phyloP scores from a whole-genome alignment of 2,888 invertebrate genomes.

The Lordiphosa fenestrarum region DNA sequence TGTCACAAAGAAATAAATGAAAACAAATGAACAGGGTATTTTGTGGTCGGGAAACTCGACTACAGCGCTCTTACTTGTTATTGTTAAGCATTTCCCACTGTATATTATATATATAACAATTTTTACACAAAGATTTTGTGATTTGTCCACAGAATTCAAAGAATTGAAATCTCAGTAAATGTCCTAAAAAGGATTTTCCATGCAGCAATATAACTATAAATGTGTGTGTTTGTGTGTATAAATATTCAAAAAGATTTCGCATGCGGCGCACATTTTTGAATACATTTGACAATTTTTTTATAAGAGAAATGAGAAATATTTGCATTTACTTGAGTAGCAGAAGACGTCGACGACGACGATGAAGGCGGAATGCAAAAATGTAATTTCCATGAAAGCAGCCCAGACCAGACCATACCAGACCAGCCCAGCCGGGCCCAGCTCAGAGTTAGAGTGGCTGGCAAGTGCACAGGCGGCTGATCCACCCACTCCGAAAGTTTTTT shows the following conservation, averaged over 20 bases:
- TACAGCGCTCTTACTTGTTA: too few species aligned
- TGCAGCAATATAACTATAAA: not conserved
- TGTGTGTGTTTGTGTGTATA: conserved; percentile 34
- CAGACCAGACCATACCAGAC: conserved; percentile 8
- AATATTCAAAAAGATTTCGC: conserved; percentile 74
- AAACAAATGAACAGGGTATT: too few species aligned
- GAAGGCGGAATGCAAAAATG: conserved; percentile 68
- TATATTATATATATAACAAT: too few species aligned
- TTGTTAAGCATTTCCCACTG: too few species aligned
- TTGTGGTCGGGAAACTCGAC: too few species aligned
- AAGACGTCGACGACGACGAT: conserved; percentile 17
- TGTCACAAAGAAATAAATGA: too few species aligned
- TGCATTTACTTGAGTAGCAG: conserved; percentile 75
- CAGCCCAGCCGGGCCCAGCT: conserved; percentile 1
- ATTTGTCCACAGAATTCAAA: too few species aligned
- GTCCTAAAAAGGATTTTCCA: conserved; percentile 2
- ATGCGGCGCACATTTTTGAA: conserved; percentile 74
- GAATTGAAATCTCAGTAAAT: not conserved
- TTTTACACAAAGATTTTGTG: too few species aligned
- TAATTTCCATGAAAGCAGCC: conserved; percentile 73
- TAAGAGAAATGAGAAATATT: conserved; percentile 74
- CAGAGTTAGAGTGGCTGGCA: conserved; percentile 2
- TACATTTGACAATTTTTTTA: conserved; percentile 74
- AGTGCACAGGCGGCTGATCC: conserved; percentile 1
- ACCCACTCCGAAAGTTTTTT: conserved; percentile 19